Conservation (phyloP, 2,797 vertebrate genomes). For the Lagorchestes hirsutus region DNA sequence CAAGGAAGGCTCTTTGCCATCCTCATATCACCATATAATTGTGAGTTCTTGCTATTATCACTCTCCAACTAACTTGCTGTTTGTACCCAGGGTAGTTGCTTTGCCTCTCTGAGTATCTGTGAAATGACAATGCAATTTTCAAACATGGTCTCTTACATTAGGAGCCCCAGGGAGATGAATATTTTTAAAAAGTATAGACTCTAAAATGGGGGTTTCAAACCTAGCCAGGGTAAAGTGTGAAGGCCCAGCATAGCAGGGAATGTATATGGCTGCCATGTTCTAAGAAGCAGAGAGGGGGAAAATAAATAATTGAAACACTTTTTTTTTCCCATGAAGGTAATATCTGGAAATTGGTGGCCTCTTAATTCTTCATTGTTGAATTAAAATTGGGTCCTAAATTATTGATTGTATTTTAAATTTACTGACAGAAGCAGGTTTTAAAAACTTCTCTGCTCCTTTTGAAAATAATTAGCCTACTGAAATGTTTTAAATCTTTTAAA, state of each 20-base stretch:
- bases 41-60: not conserved
- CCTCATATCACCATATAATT: not conserved
- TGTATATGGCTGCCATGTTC: not conserved
- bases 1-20: not conserved
- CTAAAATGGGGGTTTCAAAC: slow-evolving; percentile 9
- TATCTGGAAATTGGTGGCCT: slow-evolving; percentile 65
- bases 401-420: slow-evolving; percentile 82
- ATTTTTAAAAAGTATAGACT: not conserved
- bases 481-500: slow-evolving; percentile 77
- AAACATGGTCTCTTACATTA: not conserved
- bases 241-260: not conserved
- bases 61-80: not conserved
- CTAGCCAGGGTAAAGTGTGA: not conserved
- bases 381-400: slow-evolving; percentile 81
- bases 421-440: slow-evolving; percentile 77
- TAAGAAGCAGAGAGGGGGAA: not conserved
- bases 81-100: not conserved
- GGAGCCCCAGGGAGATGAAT: not conserved
- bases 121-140: slow-evolving; percentile 40
- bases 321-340: slow-evolving; percentile 45
- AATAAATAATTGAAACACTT: slow-evolving; percentile 53
- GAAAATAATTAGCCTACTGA: slow-evolving; percentile 82
- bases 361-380: slow-evolving; percentile 79
- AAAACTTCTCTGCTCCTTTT: slow-evolving; percentile 78
- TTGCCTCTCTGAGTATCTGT: not conserved